Evolutionary conservation across 37 sponge, comb jelly and placozoan genomes (phyloP), one percentile per base, ranked within the genome.

Genomic region (Crambe crambe): DNA sequence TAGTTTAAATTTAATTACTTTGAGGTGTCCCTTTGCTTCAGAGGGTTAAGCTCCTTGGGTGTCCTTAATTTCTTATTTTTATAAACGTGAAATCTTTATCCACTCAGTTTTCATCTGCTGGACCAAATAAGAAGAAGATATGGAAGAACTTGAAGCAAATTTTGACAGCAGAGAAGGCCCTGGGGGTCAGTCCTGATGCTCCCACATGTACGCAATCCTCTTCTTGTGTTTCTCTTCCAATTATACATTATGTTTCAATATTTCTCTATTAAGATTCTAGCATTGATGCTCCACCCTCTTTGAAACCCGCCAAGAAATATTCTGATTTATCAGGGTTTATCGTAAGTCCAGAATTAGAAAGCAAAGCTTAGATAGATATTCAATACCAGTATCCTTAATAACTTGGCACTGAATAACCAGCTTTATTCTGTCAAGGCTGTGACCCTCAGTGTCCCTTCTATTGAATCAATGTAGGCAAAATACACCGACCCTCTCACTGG

Each of bases 71-170:
- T n/a, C n/a, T n/a, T n/a, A 6, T 47, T 15, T 6, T 6, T 47
- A 47, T 47, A 15, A 47, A 15, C 51, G 10, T 47, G 51, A 18
- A 62, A 30, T 47, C 12, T 56, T 74, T 57, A 30, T 30, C 56
- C 17, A 25, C 56, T 40, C 6, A 74, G 74, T 80, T 80, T 65
- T 86, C 87, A 8, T 86, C 23, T 30, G 74, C 68, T 44, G 70
- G 68, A 29, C 27, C 38, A 2, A 77, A 85, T 74, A 86, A 86
- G 75, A 86, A 86, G 64, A 78, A 71, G 35, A 43, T 63, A 25
- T 94, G 95, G 95, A 91, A 87, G 80, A 91, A 80, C 66, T 29
- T 84, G 56, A 94, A 91, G 56, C 95, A 94, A 62, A 80, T 94
- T 36, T 34, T 87, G 0, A 75, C 83, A 41, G 54, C 63, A 37